These are phyloP conservation scores for Geococcyx californianus DNA, from an alignment of 2,113 vertebrate species.

Conservation along the genomic window DNA sequence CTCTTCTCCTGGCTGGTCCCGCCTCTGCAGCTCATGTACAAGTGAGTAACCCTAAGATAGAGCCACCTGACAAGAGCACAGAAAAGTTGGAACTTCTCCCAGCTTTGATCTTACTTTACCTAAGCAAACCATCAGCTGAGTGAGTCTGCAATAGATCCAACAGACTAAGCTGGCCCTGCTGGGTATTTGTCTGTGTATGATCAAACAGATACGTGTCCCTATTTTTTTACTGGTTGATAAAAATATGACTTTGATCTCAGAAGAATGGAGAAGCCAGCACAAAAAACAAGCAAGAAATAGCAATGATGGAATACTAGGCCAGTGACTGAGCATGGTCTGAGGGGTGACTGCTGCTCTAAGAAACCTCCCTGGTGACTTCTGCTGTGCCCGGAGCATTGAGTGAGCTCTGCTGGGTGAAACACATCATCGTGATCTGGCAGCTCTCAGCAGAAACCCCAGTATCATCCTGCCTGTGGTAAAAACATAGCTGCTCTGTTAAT, in stretches of 20 bases:
- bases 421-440: neutral
- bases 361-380: neutral
- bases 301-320: neutral
- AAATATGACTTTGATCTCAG: conserved; percentile 21
- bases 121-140: conserved; percentile 10
- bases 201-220: neutral
- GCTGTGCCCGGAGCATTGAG: neutral
- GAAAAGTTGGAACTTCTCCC: neutral
- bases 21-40: neutral
- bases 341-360: neutral
- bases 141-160: neutral
- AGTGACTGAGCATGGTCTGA: neutral
- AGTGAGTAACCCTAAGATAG: neutral
- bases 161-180: neutral
- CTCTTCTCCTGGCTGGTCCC: neutral
- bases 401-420: conserved; percentile 16
- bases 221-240: conserved; percentile 1
- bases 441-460: conserved; percentile 32
- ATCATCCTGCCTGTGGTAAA: neutral
- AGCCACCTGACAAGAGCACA: neutral
- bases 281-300: conserved; percentile 29
- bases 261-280: neutral
- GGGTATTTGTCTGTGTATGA: neutral
- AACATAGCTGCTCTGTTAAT: conserved; percentile 4
- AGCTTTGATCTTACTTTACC: conserved; percentile 33